These are phyloP conservation scores for Zaprionus kolodkinae DNA, from an alignment of 1,140 invertebrate species.

Conservation along the genomic window DNA sequence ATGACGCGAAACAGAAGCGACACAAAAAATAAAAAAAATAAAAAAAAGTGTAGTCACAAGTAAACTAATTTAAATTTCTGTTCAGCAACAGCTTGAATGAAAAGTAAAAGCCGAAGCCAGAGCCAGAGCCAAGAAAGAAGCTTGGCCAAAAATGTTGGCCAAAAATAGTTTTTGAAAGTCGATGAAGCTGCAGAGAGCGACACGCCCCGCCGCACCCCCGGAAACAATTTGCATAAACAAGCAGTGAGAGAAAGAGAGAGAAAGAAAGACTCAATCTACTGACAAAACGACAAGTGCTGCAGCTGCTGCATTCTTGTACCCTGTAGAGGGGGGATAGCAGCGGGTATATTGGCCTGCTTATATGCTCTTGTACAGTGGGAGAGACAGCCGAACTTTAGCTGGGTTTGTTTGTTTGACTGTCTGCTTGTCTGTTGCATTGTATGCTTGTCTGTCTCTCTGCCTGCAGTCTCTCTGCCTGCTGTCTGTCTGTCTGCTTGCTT, in stretches of 20 bases:
- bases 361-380: neutral
- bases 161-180: conserved; percentile 60
- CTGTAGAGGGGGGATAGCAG: neutral
- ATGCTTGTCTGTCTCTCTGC: neutral
- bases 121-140: conserved; percentile 41
- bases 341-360: neutral
- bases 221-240: conserved; percentile 74
- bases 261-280: neutral
- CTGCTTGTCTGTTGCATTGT: neutral
- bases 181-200: conserved; percentile 21
- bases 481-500: neutral
- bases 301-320: conserved; percentile 1
- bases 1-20: conserved; percentile 52
- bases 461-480: no score
- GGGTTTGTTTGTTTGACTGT: neutral
- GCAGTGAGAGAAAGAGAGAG: neutral
- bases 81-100: conserved; percentile 44
- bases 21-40: neutral
- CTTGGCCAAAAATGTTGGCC: conserved; percentile 66
- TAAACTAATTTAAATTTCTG: conserved; percentile 75
- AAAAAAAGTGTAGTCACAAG: conserved; percentile 25
- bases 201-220: neutral
- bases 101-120: conserved; percentile 65
- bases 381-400: neutral
- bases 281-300: conserved; percentile 15